These are phyloP conservation scores for Acanthurus leucopareius DNA, from an alignment of 2,797 vertebrate genomes.

Conservation along the genomic window DNA sequence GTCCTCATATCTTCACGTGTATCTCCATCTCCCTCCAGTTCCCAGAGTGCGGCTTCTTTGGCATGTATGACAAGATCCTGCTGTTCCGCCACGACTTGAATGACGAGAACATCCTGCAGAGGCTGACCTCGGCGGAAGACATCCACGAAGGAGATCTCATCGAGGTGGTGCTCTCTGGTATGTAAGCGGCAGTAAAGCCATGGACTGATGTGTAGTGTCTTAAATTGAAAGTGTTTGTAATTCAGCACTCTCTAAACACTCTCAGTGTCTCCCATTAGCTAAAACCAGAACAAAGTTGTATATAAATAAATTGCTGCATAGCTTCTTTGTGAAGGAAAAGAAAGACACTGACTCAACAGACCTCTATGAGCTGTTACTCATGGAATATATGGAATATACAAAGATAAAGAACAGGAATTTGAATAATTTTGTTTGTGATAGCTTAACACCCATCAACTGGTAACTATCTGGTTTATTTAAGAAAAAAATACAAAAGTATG, in stretches of 20 bases:
- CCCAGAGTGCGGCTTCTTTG: constrained; percentile 94
- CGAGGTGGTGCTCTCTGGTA: constrained; percentile 91
- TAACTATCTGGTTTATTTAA: too few relatives aligned
- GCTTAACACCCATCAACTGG: too few relatives aligned
- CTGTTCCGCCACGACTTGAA: constrained; percentile 93
- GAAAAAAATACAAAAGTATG: too few relatives aligned
- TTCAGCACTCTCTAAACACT: too few relatives aligned
- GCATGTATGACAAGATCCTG: constrained; percentile 95
- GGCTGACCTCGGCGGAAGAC: constrained; percentile 90
- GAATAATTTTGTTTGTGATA: too few relatives aligned
- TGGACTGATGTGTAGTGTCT: neutral
- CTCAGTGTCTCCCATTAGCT: neutral
- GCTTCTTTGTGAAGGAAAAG: constrained; percentile 14
- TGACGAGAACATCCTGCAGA: constrained; percentile 93
- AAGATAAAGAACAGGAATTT: too few relatives aligned
- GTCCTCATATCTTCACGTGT: neutral
- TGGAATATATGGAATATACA: constrained; percentile 5
- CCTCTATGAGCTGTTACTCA: constrained; percentile 7
- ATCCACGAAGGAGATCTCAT: constrained; percentile 89
- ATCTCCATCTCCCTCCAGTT: constrained; percentile 82
- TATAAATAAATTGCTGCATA: neutral
- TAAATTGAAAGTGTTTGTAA: neutral
- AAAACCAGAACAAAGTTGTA: neutral
- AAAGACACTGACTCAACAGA: neutral
- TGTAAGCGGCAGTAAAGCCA: neutral